Percentiles rank a stretch among this genome's conserved stretches.
Evolutionary conservation across 2,888 invertebrate species (phyloP).

Genomic region (Nesidiocoris tenuis): DNA sequence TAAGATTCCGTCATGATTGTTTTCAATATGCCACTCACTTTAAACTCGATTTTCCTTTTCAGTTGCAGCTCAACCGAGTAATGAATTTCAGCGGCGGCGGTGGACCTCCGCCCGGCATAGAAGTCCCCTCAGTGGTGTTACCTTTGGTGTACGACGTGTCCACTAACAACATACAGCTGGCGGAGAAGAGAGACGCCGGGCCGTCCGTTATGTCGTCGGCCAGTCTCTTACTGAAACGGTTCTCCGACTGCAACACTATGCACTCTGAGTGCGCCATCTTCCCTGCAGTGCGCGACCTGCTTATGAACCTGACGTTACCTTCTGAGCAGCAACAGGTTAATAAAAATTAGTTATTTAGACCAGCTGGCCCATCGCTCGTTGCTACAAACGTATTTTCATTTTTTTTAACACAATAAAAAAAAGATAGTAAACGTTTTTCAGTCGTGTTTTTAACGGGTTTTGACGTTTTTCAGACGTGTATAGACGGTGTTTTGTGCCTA

Average conservation of each 20-base stretch:
- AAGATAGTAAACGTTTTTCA: no score
- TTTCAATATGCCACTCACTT: no score
- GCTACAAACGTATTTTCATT: no score
- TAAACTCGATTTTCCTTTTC: no score
- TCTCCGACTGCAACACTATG: slow-evolving; percentile 69
- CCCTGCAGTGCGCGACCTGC: slow-evolving; percentile 84
- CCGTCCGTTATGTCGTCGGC: slow-evolving; percentile 64
- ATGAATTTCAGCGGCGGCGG: slow-evolving; percentile 58
- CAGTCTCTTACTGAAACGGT: slow-evolving; percentile 66
- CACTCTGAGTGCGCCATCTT: slow-evolving; percentile 81
- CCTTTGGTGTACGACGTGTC: slow-evolving; percentile 88
- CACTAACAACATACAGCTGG: slow-evolving; percentile 81
- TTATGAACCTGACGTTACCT: slow-evolving; percentile 79
- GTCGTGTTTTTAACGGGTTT: no score
- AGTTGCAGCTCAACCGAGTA: slow-evolving; percentile 70
- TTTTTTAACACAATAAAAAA: no score
- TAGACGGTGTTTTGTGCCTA: no score
- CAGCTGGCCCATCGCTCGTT: no score
- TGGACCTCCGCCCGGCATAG: slow-evolving; percentile 55
- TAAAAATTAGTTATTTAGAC: no score
- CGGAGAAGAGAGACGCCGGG: slow-evolving; percentile 74
- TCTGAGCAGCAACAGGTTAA: slow-evolving; percentile 64
- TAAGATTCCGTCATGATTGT: no score
- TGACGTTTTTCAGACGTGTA: no score
- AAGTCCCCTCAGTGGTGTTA: slow-evolving; percentile 73